A percentile compares a stretch with the other conserved stretches of the same genome.
These are phyloP conservation scores for Hozukius guyotensis DNA, from an alignment of 2,797 vertebrate species.

Conservation along the genomic window DNA sequence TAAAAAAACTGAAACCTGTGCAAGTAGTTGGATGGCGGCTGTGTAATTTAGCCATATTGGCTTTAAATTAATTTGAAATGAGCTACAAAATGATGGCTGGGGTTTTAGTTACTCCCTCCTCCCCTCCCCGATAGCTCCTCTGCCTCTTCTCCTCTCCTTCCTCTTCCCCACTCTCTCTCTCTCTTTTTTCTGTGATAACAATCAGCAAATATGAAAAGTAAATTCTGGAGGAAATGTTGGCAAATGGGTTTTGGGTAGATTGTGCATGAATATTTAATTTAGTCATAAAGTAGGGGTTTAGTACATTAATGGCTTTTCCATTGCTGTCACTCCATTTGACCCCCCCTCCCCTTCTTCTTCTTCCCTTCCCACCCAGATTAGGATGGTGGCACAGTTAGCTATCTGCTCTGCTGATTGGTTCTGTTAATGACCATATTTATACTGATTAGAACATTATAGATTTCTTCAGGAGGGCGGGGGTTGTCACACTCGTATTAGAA, in stretches of 20 bases:
- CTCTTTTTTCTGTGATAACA: conserved; percentile 67
- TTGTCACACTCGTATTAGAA: conserved; percentile 36
- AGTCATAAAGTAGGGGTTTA: conserved; percentile 79
- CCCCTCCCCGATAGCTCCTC: neutral
- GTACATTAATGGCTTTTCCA: conserved; percentile 75
- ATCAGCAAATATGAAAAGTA: conserved; percentile 84
- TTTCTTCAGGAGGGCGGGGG: conserved; percentile 13
- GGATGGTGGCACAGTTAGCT: conserved; percentile 40
- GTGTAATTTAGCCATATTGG: conserved; percentile 79
- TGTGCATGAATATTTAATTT: conserved; percentile 86
- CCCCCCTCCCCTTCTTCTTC: neutral
- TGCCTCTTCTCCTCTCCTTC: conserved; percentile 21
- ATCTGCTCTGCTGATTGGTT: conserved; percentile 56
- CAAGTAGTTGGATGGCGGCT: conserved; percentile 44
- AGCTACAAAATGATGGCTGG: conserved; percentile 75
- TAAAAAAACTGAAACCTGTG: conserved; percentile 41
- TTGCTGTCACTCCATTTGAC: conserved; percentile 56
- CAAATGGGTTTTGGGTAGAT: conserved; percentile 82
- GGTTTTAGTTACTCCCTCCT: conserved; percentile 54
- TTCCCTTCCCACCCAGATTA: conserved; percentile 67
- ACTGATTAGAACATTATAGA: conserved; percentile 64
- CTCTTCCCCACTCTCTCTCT: conserved; percentile 4
- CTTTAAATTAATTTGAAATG: conserved; percentile 82
- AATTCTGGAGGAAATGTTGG: conserved; percentile 83
- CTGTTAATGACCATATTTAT: conserved; percentile 68